A percentile compares a stretch with the other conserved stretches of the same genome.
Evolutionary conservation across 92 coral and sea anemone species (phyloP).

Genomic region (Actinostola sp.): DNA sequence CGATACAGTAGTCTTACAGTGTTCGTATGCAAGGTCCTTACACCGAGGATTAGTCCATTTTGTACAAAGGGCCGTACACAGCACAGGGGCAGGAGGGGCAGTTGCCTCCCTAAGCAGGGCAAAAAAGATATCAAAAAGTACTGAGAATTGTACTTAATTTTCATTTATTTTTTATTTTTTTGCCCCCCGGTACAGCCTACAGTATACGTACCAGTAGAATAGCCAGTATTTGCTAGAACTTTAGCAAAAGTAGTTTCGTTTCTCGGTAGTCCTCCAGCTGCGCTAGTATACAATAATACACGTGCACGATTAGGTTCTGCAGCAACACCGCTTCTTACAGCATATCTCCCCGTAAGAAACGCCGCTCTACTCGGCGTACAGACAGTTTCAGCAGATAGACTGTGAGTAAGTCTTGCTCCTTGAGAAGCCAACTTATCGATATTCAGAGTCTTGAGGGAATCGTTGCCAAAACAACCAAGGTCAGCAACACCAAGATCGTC

Average conservation of each 20-base stretch:
- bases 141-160: too few species aligned
- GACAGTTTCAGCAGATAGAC: conserved; percentile 72
- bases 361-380: conserved; percentile 96
- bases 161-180: too few species aligned
- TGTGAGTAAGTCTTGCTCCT: conserved; percentile 76
- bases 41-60: too few species aligned
- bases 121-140: too few species aligned
- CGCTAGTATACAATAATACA: conserved; percentile 32
- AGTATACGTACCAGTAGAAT: conserved; percentile 51
- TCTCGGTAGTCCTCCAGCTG: conserved; percentile 72
- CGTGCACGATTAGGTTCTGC: conserved; percentile 41
- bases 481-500: conserved; percentile 92
- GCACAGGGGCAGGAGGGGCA: too few species aligned
- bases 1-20: too few species aligned
- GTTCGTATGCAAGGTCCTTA: too few species aligned
- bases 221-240: conserved; percentile 52
- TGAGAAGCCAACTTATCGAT: conserved; percentile 78
- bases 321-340: conserved; percentile 73
- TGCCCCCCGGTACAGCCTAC: not conserved
- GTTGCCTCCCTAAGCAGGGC: too few species aligned
- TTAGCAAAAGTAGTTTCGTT: conserved; percentile 71
- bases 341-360: conserved; percentile 81
- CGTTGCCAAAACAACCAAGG: conserved; percentile 85
- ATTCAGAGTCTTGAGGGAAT: conserved; percentile 82
- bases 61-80: too few species aligned